These are phyloP conservation scores for Pecten maximus DNA, from an alignment of 2,888 invertebrate species.

Conservation along the genomic window DNA sequence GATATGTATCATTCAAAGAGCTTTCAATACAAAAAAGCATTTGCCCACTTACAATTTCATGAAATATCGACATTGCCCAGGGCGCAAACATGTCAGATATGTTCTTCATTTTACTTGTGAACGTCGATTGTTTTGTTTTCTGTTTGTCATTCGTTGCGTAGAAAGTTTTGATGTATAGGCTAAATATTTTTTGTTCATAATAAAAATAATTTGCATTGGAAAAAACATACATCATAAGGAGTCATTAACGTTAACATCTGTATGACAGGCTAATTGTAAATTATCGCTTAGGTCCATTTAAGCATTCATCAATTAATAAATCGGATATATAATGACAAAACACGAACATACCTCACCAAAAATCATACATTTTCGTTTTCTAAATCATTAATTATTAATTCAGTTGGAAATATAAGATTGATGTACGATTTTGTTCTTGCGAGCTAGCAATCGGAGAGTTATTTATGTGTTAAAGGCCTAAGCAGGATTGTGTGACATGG, in stretches of 20 bases:
- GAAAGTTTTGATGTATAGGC: not conserved
- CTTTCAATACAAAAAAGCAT: too few relatives aligned
- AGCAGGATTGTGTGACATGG: not conserved
- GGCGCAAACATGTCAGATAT: not conserved
- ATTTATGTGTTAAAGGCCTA: not conserved
- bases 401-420: not conserved
- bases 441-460: not conserved
- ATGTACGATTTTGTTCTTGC: not conserved
- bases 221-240: not conserved
- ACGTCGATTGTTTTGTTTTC: too few relatives aligned
- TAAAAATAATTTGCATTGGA: not conserved
- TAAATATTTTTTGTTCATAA: not conserved
- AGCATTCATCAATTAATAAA: not conserved
- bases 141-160: not conserved
- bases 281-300: not conserved
- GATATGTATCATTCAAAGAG: too few relatives aligned
- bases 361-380: not conserved
- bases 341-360: not conserved
- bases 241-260: not conserved
- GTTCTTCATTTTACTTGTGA: not conserved
- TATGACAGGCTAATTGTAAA: not conserved
- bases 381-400: constrained; percentile 18
- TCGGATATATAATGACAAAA: not conserved
- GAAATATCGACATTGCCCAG: not conserved
- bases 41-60: not conserved